Evolutionary conservation across 2,888 invertebrate genomes (phyloP), one percentile per base, ranked within the genome.

Genomic region (Glomeris marginata): DNA sequence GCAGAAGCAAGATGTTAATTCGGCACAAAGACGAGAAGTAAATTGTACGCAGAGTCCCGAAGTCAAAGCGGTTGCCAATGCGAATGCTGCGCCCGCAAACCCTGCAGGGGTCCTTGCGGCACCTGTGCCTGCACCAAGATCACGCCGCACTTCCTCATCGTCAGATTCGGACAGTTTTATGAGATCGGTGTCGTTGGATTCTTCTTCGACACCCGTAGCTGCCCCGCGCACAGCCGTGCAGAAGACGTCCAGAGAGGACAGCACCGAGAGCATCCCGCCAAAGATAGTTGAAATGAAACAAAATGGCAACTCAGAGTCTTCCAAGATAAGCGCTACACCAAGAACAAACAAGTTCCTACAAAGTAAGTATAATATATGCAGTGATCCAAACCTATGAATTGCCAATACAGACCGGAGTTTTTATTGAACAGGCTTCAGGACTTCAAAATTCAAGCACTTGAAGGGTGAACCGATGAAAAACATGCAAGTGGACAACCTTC

Each of bases 381-480:
- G 3, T 28, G 28, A 28, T 28, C 3, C 28, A 3, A 28, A n/a
- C n/a, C n/a, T n/a, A n/a, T n/a, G n/a, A n/a, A n/a, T n/a, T n/a
- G n/a, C n/a, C n/a, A n/a, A n/a, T n/a, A n/a, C n/a, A n/a, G n/a
- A n/a, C n/a, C n/a, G n/a, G 28, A 3, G 20, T 47, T 57, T 53
- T 57, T 60, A n/a, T n/a, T n/a, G n/a, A 61, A 22, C 58, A 80
- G 81, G 79, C 45, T 57, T 65, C 13, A 78, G 82, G 60, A 87
- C 85, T 36, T 88, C 91, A 0, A 94, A 94, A 66, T 94, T 88
- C 68, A 78, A 91, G 1, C 91, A 92, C 63, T 67, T 94, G 60
- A 90, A 90, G 64, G 92, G 91, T 34, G 86, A 85, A 3, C 80
- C 87, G 0, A 81, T 82, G 0, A 88, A 88, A 68, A 87, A 85